Base-by-base conservation (phyloP, 1,140 invertebrate species). In the Formica selysi region DNA sequence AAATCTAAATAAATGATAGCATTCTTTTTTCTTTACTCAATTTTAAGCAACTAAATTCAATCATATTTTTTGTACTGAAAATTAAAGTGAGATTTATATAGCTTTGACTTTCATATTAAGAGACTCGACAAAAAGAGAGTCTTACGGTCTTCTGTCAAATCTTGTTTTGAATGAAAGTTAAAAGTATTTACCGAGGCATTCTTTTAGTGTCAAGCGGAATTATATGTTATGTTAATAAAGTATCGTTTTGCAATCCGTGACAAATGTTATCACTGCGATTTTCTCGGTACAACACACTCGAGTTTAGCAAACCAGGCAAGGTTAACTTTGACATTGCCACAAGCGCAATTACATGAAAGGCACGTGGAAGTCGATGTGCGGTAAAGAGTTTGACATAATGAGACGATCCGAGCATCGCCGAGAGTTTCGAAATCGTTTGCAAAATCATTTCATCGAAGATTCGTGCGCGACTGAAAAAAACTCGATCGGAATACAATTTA, bases 231-330 rank as follows among this genome's bases (percentile, higher is more conserved):
- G 2, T 13, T 36, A n/a, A 48, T 81, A 22, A 29, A 68, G 16
- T 44, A 44, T 29, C 11, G 0, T 41, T 51, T 11, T 32, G n/a
- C 4, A 38, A 76, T 48, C 8, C 48, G 26, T 7, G 7, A 36
- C 6, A 65, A 7, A 19, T 51, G 26, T 48, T 68, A 38, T 51
- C 16, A 19, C 3, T 65, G 32, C 59, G 26, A 81, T 83, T 89
- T 81, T 79, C 48, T 70, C 11, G 7, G 29, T 0, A 29, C 4
- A 11, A 19, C 41, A 38, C 44, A 61, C 44, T 86, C 76, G 70
- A 86, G 73, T 78, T 87, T 38, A 65, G 59, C 59, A 68, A 51
- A 76, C 65, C 51, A 73, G 61, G 57, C 84, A 86, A 89, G 88
- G 76, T 70, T 88, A 89, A 76, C 68, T 62, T 81, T 81, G 57